phyloP scores from a whole-genome alignment of 2,888 invertebrate species.

The Beris morrisii region DNA sequence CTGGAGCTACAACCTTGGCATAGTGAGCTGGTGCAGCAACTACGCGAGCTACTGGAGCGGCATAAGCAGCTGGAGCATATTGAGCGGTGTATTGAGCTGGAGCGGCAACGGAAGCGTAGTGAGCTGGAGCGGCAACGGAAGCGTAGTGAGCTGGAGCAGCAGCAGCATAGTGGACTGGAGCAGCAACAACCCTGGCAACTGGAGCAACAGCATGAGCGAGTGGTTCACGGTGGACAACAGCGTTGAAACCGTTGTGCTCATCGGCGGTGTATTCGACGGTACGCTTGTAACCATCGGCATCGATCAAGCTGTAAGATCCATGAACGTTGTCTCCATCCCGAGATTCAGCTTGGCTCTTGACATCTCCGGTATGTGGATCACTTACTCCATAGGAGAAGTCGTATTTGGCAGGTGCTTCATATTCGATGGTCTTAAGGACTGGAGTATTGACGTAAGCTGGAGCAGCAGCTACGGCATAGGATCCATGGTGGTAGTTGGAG shows the following conservation, averaged over 20 bases:
- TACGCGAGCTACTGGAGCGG: conserved; percentile 4
- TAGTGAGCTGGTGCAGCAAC: conserved; percentile 25
- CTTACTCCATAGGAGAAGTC: conserved; percentile 58
- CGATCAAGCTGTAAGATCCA: conserved; percentile 60
- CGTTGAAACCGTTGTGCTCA: conserved; percentile 61
- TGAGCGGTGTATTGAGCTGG: conserved; percentile 21
- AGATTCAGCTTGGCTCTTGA: conserved; percentile 59
- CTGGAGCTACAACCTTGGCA: not conserved
- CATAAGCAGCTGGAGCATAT: not conserved
- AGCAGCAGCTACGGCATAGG: conserved; percentile 21
- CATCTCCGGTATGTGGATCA: conserved; percentile 60
- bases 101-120: conserved; percentile 5
- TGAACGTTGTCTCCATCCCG: conserved; percentile 60
- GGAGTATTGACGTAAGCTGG: conserved; percentile 15
- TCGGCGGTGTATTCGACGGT: conserved; percentile 62
- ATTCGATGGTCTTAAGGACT: conserved; percentile 30
- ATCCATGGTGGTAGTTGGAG: conserved; percentile 23
- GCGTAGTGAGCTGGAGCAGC: conserved; percentile 40
- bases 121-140: conserved; percentile 43
- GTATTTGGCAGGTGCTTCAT: conserved; percentile 57
- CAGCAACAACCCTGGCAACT: conserved; percentile 42
- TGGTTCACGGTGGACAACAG: conserved; percentile 60
- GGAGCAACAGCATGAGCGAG: conserved; percentile 52
- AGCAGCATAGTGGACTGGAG: conserved; percentile 47
- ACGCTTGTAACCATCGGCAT: conserved; percentile 60